A percentile compares a stretch with the other conserved stretches of the same genome.
phyloP scores from a whole-genome alignment of 2,797 vertebrate species.

The Anniella stebbinsi region DNA sequence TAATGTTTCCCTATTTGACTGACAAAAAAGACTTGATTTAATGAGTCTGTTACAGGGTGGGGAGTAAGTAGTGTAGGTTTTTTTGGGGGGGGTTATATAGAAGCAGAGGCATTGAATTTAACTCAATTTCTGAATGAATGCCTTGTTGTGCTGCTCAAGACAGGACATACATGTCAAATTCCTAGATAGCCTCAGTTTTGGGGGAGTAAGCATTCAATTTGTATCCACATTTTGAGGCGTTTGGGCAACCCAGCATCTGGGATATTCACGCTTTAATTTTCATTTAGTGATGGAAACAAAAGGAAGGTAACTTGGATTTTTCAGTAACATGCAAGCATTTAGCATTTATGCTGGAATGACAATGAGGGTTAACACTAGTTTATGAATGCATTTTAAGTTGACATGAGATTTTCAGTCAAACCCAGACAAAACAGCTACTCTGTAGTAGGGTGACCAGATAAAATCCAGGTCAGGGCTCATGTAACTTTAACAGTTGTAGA shows the following conservation, averaged over 20 bases:
- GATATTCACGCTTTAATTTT: background rate
- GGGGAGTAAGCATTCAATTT: background rate
- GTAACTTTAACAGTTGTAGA: too few relatives aligned
- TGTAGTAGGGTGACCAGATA: too few relatives aligned
- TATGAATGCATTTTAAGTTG: background rate
- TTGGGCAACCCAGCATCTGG: background rate
- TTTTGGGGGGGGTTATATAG: too few relatives aligned
- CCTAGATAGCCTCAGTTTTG: background rate
- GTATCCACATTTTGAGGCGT: background rate
- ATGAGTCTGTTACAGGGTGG: background rate
- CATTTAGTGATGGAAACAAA: background rate
- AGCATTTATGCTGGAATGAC: background rate
- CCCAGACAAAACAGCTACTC: background rate
- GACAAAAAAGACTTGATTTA: background rate
- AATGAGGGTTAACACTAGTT: background rate
- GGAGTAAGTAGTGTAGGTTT: accelerated
- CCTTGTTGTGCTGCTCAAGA: constrained; percentile 1
- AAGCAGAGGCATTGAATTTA: background rate
- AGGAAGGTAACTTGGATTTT: background rate
- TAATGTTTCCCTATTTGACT: background rate
- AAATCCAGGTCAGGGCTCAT: too few relatives aligned
- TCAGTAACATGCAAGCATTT: background rate
- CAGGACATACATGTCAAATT: background rate
- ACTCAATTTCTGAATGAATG: background rate
- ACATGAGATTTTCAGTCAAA: background rate